phyloP scores from a whole-genome alignment of 2,888 invertebrate genomes.

The Caenorhabditis uteleia region DNA sequence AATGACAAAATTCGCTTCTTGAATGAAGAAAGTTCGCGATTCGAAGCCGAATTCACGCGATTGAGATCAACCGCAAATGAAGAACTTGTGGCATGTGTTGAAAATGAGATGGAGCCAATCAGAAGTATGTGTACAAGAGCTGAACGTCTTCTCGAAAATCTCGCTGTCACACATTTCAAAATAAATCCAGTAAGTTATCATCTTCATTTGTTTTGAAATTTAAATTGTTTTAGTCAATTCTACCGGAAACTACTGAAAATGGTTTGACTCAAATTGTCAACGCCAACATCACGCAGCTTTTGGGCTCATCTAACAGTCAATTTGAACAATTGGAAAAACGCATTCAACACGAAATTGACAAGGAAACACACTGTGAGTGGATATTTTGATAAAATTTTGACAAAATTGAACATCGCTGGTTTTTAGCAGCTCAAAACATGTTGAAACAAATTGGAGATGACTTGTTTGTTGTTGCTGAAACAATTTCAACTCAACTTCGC shows the following conservation, averaged over 20 bases:
- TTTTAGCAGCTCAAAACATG: conserved; percentile 54
- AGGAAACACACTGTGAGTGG: conserved; percentile 36
- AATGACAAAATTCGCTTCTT: conserved; percentile 35
- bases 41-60: conserved; percentile 54
- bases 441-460: conserved; percentile 57
- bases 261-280: conserved; percentile 46
- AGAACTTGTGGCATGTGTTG: conserved; percentile 47
- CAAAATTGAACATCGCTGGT: not conserved
- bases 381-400: not conserved
- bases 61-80: conserved; percentile 52
- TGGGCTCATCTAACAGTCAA: conserved; percentile 42
- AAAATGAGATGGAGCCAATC: conserved; percentile 55
- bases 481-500: conserved; percentile 58
- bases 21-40: conserved; percentile 45
- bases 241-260: conserved; percentile 36
- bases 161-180: conserved; percentile 46
- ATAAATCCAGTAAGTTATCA: conserved; percentile 42
- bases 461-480: conserved; percentile 59
- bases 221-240: conserved; percentile 40
- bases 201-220: not conserved
- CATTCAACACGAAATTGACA: conserved; percentile 47
- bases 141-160: conserved; percentile 47
- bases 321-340: conserved; percentile 44
- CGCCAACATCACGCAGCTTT: conserved; percentile 45
- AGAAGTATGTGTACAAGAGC: conserved; percentile 56